A percentile compares a stretch with the other conserved stretches of the same genome.
phyloP scores from a whole-genome alignment of 1,140 invertebrate genomes.

The Cotesia glomerata region DNA sequence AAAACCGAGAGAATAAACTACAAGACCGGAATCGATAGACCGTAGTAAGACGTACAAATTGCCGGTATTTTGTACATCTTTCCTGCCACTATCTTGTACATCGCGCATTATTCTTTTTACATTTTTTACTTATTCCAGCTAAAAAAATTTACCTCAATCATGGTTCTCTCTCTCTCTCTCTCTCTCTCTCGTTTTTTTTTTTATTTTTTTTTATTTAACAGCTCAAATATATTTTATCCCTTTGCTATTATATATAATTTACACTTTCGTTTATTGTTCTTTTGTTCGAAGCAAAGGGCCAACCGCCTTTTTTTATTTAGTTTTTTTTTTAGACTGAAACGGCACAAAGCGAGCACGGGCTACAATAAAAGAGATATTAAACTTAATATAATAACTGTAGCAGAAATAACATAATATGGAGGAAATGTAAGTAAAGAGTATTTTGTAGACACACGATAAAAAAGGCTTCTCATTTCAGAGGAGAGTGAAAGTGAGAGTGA shows the following conservation, averaged over 20 bases:
- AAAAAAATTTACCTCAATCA: not conserved
- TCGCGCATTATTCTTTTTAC: not conserved
- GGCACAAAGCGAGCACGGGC: no score
- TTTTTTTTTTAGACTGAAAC: no score
- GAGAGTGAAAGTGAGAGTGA: not conserved
- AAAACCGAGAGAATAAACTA: not conserved
- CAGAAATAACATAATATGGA: not conserved
- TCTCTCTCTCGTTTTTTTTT: no score
- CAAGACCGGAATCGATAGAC: conserved; percentile 22
- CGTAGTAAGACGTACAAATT: conserved; percentile 21
- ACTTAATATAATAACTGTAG: conserved; percentile 14
- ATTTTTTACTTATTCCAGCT: conserved; percentile 1
- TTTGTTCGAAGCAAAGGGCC: no score
- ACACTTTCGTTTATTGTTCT: not conserved
- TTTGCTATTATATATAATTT: not conserved
- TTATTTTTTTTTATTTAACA: not conserved
- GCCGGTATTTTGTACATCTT: conserved; percentile 18
- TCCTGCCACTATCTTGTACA: conserved; percentile 1
- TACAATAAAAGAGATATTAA: not conserved
- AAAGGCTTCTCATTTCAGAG: not conserved
- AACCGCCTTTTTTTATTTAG: not conserved
- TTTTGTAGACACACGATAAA: no score
- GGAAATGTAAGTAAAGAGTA: no score
- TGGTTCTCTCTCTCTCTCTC: no score
- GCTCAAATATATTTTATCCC: not conserved